Conservation (phyloP, 2,113 vertebrate species). For the Poeciliopsis occidentalis region DNA sequence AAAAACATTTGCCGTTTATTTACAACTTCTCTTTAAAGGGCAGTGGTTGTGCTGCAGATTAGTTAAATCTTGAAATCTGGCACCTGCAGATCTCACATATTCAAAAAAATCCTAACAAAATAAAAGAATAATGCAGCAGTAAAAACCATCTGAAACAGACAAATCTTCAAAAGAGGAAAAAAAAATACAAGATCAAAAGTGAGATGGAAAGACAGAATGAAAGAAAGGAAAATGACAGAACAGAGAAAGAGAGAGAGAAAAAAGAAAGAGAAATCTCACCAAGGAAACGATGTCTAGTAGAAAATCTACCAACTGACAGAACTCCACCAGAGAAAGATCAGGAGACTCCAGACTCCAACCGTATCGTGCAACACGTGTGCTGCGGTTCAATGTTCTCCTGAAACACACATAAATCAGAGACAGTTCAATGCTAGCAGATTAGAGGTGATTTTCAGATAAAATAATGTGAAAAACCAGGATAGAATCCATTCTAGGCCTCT, state of each 20-base stretch:
- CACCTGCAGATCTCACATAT: neutral
- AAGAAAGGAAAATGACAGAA: neutral
- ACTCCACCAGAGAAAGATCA: constrained; percentile 89
- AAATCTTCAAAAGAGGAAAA: neutral
- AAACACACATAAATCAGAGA: constrained; percentile 5
- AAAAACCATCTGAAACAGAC: too few relatives aligned
- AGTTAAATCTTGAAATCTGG: neutral
- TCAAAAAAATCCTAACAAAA: neutral
- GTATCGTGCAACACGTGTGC: constrained; percentile 74
- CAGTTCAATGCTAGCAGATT: neutral
- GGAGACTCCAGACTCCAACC: constrained; percentile 78
- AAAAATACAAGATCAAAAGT: neutral
- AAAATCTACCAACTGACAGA: constrained; percentile 97
- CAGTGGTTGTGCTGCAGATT: neutral
- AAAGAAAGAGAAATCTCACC: constrained; percentile 82
- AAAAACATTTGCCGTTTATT: too few relatives aligned
- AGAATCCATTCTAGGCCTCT: neutral
- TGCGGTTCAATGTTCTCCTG: constrained; percentile 87
- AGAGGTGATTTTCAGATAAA: neutral
- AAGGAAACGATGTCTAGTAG: constrained; percentile 98
- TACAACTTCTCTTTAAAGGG: too few relatives aligned
- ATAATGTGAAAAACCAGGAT: too few relatives aligned
- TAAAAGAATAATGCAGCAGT: neutral
- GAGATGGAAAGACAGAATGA: neutral
- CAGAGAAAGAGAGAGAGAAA: neutral